Evolutionary conservation across 2,888 invertebrate species (phyloP).

Genomic region (Myopa tessellatipennis): DNA sequence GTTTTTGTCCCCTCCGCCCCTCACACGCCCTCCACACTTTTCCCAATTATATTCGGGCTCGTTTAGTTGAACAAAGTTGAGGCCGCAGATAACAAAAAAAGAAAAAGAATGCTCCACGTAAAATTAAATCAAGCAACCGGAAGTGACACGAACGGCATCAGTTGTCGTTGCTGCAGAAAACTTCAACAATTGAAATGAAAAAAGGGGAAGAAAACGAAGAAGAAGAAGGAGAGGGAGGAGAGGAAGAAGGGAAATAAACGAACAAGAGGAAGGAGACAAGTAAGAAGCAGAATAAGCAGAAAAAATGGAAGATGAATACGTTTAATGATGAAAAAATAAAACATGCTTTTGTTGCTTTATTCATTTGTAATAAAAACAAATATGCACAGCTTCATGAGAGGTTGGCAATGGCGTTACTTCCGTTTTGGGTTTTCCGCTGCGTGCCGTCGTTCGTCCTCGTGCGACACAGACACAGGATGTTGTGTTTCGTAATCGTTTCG

Average conservation of each 20-base stretch:
- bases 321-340: slow-evolving; percentile 5
- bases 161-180: not conserved
- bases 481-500: no score
- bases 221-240: not conserved
- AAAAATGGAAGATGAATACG: not conserved
- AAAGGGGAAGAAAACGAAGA: not conserved
- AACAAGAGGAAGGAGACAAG: no score
- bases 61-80: slow-evolving; percentile 5
- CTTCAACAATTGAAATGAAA: not conserved
- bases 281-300: not conserved
- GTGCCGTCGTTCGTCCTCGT: no score
- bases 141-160: not conserved
- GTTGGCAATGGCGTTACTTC: slow-evolving; percentile 9
- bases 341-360: slow-evolving; percentile 9
- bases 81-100: not conserved
- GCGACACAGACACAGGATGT: no score
- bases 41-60: not conserved
- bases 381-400: not conserved
- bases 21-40: not conserved
- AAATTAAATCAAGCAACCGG: not conserved
- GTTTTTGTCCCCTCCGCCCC: not conserved
- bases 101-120: not conserved
- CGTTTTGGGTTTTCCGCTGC: not conserved
- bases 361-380: slow-evolving; percentile 14
- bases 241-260: not conserved